A percentile compares a stretch with the other conserved stretches of the same genome.
Evolutionary conservation across 2,888 invertebrate genomes (phyloP).

Genomic region (Diadegma fenestrale): DNA sequence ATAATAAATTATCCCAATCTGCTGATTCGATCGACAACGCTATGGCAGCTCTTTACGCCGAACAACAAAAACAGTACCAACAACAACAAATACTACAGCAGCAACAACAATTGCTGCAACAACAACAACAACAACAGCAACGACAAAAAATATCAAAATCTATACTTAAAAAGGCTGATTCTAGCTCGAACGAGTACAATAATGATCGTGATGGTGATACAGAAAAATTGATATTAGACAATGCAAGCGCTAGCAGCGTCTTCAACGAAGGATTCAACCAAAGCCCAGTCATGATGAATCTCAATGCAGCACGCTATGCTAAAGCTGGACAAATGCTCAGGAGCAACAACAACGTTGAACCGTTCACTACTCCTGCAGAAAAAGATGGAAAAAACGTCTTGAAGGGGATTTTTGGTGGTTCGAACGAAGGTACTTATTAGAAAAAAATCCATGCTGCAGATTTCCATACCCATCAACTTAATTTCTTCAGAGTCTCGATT

Average conservation of each 20-base stretch:
- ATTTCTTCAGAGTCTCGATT: too few relatives aligned
- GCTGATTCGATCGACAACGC: slow-evolving; percentile 89
- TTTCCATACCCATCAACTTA: neutral
- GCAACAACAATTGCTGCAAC: slow-evolving; percentile 86
- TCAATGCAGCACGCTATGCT: slow-evolving; percentile 72
- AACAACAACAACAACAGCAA: slow-evolving; percentile 75
- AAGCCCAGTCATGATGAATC: slow-evolving; percentile 75
- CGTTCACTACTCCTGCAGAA: slow-evolving; percentile 57
- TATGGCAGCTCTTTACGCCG: slow-evolving; percentile 87
- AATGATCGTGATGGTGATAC: slow-evolving; percentile 89
- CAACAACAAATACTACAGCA: slow-evolving; percentile 86
- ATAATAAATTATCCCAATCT: slow-evolving; percentile 89
- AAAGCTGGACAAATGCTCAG: slow-evolving; percentile 78
- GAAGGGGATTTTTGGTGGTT: slow-evolving; percentile 76
- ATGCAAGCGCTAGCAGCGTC: slow-evolving; percentile 87
- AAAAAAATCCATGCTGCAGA: neutral
- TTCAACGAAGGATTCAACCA: slow-evolving; percentile 85
- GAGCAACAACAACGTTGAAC: slow-evolving; percentile 79
- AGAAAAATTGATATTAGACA: slow-evolving; percentile 90
- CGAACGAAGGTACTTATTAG: slow-evolving; percentile 76
- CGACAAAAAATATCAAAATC: slow-evolving; percentile 90
- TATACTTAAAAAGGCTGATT: slow-evolving; percentile 91
- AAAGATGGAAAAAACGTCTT: slow-evolving; percentile 50
- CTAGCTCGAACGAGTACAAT: slow-evolving; percentile 85
- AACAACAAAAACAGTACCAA: slow-evolving; percentile 75